A percentile compares a stretch with the other conserved stretches of the same genome.
Conservation (phyloP, 2,113 vertebrate genomes). For the Lophura nycthemera region DNA sequence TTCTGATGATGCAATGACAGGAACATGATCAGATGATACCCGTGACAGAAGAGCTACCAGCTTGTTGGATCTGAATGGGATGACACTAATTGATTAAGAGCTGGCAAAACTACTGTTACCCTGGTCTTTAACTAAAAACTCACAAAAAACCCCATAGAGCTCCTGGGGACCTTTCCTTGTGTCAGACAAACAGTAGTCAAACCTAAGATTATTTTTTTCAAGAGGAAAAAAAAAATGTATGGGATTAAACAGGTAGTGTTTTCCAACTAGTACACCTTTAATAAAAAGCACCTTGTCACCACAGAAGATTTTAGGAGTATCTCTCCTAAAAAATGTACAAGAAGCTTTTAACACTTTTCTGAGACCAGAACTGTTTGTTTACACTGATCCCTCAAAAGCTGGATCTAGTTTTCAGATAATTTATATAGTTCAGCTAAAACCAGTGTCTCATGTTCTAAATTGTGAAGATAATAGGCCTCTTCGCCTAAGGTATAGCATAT, state of each 20-base stretch:
- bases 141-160: not conserved
- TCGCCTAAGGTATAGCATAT: fast-evolving
- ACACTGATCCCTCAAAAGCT: not conserved
- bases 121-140: not conserved
- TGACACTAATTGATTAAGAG: not conserved
- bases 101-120: not conserved
- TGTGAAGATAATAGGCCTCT: not conserved
- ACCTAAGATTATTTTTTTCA: not conserved
- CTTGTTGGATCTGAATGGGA: not conserved
- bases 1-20: not conserved
- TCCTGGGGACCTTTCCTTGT: not conserved
- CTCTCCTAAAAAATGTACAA: not conserved
- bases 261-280: not conserved
- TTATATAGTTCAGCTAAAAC: not conserved
- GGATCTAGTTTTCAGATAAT: not conserved
- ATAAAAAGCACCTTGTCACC: not conserved
- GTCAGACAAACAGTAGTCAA: not conserved
- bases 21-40: not conserved
- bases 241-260: not conserved
- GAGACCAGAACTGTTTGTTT: not conserved
- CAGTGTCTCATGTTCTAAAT: not conserved
- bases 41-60: too few relatives aligned
- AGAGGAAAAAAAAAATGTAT: not conserved
- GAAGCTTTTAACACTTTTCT: not conserved
- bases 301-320: not conserved